A percentile compares a stretch with the other conserved stretches of the same genome.
These are phyloP conservation scores for Acronicta alni DNA, from an alignment of 2,888 invertebrate species.

Conservation along the genomic window DNA sequence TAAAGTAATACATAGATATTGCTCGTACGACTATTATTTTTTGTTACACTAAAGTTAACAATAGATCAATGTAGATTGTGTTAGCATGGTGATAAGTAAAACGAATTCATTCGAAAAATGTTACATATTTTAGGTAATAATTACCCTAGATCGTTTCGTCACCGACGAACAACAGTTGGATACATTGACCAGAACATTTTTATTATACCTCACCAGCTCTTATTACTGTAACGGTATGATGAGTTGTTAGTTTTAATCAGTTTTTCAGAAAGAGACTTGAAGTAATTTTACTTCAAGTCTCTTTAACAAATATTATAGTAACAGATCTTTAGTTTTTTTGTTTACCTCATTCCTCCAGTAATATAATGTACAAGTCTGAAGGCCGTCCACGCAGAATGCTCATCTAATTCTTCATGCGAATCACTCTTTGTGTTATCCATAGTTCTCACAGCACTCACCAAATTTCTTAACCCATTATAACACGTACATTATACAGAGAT, in stretches of 20 bases:
- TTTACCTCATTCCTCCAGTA: constrained; percentile 34
- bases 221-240: too few species aligned
- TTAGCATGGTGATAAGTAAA: neutral
- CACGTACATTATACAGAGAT: neutral
- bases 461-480: constrained; percentile 31
- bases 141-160: too few species aligned
- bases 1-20: neutral
- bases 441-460: constrained; percentile 2
- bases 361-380: constrained; percentile 12
- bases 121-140: too few species aligned
- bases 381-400: constrained; percentile 17
- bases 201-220: too few species aligned
- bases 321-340: too few species aligned
- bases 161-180: too few species aligned
- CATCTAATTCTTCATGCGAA: constrained; percentile 1
- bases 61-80: neutral
- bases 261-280: too few species aligned
- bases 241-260: neutral
- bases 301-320: neutral
- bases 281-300: too few species aligned
- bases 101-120: too few species aligned
- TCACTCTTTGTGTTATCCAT: constrained; percentile 13
- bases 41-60: neutral
- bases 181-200: too few species aligned
- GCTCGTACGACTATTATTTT: neutral